These are phyloP conservation scores for Pemphigus obesinymphae DNA, from an alignment of 1,140 invertebrate species.

Conservation along the genomic window DNA sequence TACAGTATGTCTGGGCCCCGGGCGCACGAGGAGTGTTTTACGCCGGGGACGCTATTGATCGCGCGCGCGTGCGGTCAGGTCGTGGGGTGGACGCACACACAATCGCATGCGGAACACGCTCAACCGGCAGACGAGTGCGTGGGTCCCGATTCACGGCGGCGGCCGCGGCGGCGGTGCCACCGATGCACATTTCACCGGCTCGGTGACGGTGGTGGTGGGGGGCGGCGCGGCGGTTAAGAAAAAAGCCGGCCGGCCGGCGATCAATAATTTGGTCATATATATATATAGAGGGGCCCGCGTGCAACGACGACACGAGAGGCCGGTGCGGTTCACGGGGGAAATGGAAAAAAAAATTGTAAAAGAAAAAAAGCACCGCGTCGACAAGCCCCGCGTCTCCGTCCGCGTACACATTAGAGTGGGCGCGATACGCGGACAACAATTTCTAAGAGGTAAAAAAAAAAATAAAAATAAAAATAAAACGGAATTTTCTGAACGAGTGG, in stretches of 20 bases:
- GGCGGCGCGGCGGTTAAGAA: not conserved
- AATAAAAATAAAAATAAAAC: not conserved
- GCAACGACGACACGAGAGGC: not conserved
- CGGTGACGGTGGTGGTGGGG: not conserved
- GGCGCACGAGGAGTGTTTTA: too few species aligned
- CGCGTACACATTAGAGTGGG: too few species aligned
- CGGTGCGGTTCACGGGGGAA: not conserved
- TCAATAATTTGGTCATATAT: constrained; percentile 22
- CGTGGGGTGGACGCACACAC: not conserved
- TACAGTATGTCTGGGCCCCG: too few species aligned
- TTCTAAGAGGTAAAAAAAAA: not conserved
- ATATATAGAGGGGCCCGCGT: not conserved
- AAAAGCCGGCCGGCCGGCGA: constrained; percentile 33
- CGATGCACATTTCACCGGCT: constrained; percentile 4
- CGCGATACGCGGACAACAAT: too few species aligned
- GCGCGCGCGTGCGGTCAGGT: not conserved
- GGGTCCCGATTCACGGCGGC: too few species aligned
- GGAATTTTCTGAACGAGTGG: not conserved
- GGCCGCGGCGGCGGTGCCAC: not conserved
- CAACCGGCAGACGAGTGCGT: constrained; percentile 39
- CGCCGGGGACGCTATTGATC: constrained; percentile 14
- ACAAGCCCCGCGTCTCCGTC: too few species aligned
- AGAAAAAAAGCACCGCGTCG: too few species aligned
- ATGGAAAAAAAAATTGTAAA: too few species aligned
- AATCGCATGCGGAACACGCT: constrained; percentile 12